Percentiles rank a stretch among this genome's conserved stretches.
Evolutionary conservation across 2,113 vertebrate genomes (phyloP).

Genomic region (Alouatta palliata): DNA sequence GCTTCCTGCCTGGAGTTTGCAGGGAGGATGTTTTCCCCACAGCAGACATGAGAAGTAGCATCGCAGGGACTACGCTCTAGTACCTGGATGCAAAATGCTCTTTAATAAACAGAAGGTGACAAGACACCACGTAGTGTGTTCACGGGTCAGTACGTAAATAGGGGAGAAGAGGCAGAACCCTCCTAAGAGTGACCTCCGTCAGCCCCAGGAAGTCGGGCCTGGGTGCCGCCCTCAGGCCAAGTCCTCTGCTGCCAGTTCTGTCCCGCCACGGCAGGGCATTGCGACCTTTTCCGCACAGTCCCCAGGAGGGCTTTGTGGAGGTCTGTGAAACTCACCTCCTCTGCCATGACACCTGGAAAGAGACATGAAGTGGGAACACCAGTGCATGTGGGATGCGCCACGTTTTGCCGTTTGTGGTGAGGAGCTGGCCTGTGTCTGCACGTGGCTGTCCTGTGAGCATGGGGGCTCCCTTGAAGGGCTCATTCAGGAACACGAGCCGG

Average conservation of each 20-base stretch:
- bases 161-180: not conserved
- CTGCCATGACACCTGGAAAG: conserved; percentile 58
- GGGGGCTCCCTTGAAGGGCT: conserved; percentile 69
- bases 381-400: too few species aligned
- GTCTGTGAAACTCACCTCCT: conserved; percentile 64
- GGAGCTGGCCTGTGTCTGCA: conserved; percentile 61
- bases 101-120: not conserved
- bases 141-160: fast-evolving
- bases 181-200: too few species aligned
- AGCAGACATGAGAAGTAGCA: fast-evolving
- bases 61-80: too few species aligned
- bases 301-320: conserved; percentile 56
- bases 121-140: fast-evolving
- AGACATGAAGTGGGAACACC: conserved; percentile 45
- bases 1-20: fast-evolving
- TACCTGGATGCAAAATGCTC: fast-evolving
- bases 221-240: fast-evolving
- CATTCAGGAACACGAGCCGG: conserved; percentile 67
- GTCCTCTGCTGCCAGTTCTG: not conserved
- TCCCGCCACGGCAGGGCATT: conserved; percentile 35
- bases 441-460: conserved; percentile 72
- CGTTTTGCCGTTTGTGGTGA: conserved; percentile 71
- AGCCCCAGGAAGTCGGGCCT: not conserved
- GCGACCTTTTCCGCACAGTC: conserved; percentile 68
- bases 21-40: fast-evolving